Evolutionary conservation across 2,888 invertebrate species (phyloP), one percentile per base, ranked within the genome.

Genomic region (Xanthia togata): DNA sequence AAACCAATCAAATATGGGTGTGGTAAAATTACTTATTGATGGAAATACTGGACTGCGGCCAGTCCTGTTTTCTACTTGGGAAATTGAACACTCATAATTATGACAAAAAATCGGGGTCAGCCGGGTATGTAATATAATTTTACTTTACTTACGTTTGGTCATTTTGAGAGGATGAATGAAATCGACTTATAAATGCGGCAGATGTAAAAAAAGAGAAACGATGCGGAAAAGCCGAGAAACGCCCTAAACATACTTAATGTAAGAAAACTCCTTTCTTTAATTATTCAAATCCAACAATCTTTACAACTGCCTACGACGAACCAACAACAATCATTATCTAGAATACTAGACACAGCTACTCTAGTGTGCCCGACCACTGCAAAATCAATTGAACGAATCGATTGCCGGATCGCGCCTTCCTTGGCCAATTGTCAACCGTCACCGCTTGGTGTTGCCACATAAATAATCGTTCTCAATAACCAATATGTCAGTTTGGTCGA

Each of bases 1-100:
- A 72, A 80, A 76, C 80, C 55, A 72, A 79, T 70, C 67, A 73
- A 82, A 75, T 60, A 60, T 31, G 55, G 76, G 67, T n/a, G 76
- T 31, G 79, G 80, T 63, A 53, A 57, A 67, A 79, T 72, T 53
- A 74, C 47, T 75, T 70, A 83, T 79, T 82, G 64, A 79, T 65
- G 20, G 57, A 3, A 17, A 55, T 23, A 17, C 35, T 38, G 35
- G 12, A 17, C 77, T 12, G 55, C 4, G 12, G 4, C 26, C 35
- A 76, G 55, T 55, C 4, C 55, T n/a, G 55, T 55, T 55, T 55
- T 55, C 12, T 35, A 35, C 14, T 35, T n/a, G 8, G 23, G 65
- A 55, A 76, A 62, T 60, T 69, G 26, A 53, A 23, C 41, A 12
- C 44, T 68, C 57, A 68, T 57, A 68, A 55, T 9, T 47, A 50